Base-by-base conservation (phyloP, 2,797 vertebrate genomes). In the Oryzias dopingdopingensis region DNA sequence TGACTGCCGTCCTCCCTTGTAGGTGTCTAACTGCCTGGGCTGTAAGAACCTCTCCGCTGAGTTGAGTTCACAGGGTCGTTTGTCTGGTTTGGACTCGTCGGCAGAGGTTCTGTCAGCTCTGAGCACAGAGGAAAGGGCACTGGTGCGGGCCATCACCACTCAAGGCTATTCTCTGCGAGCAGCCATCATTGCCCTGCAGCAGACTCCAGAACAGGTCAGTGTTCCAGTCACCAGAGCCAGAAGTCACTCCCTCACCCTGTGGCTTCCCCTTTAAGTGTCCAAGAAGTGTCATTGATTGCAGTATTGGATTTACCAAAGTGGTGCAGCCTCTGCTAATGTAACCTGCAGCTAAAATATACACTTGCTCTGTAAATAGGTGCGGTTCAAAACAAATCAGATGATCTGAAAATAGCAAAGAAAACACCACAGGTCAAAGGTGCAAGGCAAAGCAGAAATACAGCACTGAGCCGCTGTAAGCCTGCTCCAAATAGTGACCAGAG, bases 131-230 rank as follows among this genome's bases (percentile, higher is more conserved):
- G 96, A 98, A 76, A 88, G 91, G 60, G 93, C 94, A 59, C 91
- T 98, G 72, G 90, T 98, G 2, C 88, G 80, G 54, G 89, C 92
- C 0, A 89, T 98, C 45, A 93, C 93, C 0, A 90, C 92, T 52
- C 67, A 88, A 58, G 96, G 96, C 23, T 98, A 97, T 70, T 88
- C 95, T 0, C 78, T 94, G 23, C 89, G 67, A 18, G 93, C 93
- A 17, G 96, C 94, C 70, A 93, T 99, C 58, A 83, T 91, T 10
- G 93, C 96, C 45, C 89, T 98, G 63, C 96, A 68, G 50, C 92
- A 94, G 74, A 94, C 90, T 55, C 88, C 93, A n/a, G 92, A 91
- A 60, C 92, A 98, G 94, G 96, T 96, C 61, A 72, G 92, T 43
- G n/a, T 49, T 17, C 14, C 5, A 22, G 23, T 14, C 43, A 48